These are phyloP conservation scores for Callospermophilus lateralis DNA, from an alignment of 2,113 vertebrate species.

Conservation along the genomic window DNA sequence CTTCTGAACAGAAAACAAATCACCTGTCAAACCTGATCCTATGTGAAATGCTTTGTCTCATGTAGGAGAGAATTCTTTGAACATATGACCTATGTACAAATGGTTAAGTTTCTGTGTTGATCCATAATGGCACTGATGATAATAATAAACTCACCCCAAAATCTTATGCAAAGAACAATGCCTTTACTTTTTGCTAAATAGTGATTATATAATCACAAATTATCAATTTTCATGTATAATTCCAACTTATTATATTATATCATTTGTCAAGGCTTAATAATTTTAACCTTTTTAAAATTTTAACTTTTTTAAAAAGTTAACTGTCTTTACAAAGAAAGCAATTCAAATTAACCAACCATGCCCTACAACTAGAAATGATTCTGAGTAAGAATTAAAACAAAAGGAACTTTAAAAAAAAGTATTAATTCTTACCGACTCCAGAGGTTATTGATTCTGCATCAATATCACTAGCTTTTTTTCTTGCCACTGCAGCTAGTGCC, in stretches of 20 bases:
- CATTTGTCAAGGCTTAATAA: slow-evolving; percentile 73
- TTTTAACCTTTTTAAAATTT: background rate
- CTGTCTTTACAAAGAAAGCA: slow-evolving; percentile 78
- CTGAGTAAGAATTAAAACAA: slow-evolving; percentile 88
- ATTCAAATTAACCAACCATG: slow-evolving; percentile 79
- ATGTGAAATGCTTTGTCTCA: slow-evolving; percentile 30
- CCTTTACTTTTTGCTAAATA: slow-evolving; percentile 40
- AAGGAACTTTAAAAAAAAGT: slow-evolving; percentile 81
- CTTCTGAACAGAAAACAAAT: slow-evolving; percentile 18
- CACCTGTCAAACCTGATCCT: slow-evolving; percentile 27
- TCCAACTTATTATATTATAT: slow-evolving; percentile 48
- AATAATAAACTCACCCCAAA: background rate
- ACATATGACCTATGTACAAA: slow-evolving; percentile 7
- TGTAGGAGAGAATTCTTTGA: slow-evolving; percentile 40
- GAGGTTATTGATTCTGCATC: slow-evolving; percentile 91
- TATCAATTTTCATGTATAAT: slow-evolving; percentile 52
- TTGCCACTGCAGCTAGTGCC: slow-evolving; percentile 96
- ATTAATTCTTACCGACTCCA: slow-evolving; percentile 91
- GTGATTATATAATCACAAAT: slow-evolving; percentile 13
- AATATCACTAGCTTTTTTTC: slow-evolving; percentile 96
- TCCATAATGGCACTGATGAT: background rate
- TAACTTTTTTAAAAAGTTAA: slow-evolving; percentile 59
- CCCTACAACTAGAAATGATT: slow-evolving; percentile 83
- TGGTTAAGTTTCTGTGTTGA: slow-evolving; percentile 15
- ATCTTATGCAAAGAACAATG: background rate